A percentile compares a stretch with the other conserved stretches of the same genome.
phyloP scores from a whole-genome alignment of 2,113 vertebrate species.

The Bos taurus region DNA sequence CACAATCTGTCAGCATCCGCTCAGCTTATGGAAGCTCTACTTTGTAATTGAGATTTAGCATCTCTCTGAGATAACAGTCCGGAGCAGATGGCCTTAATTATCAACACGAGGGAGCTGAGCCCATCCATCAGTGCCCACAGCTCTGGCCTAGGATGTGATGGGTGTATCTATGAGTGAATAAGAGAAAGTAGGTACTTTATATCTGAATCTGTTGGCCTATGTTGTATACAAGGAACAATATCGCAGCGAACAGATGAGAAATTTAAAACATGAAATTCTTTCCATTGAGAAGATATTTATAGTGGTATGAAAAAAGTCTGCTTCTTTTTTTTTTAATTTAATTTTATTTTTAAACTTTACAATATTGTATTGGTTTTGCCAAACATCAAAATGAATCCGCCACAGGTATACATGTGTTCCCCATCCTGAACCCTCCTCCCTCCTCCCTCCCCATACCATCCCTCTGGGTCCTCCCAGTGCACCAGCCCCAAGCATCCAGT shows the following conservation, averaged over 20 bases:
- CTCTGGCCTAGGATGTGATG: background rate
- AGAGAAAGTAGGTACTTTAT: background rate
- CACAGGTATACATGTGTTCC: no score
- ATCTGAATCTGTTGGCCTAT: background rate
- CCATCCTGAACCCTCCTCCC: no score
- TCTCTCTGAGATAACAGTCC: background rate
- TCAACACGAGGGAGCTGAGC: background rate
- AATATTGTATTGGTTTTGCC: no score
- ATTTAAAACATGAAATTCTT: background rate
- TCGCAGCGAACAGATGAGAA: background rate
- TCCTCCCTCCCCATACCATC: no score
- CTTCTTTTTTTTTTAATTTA: no score
- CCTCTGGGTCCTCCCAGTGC: no score
- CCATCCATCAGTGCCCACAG: background rate
- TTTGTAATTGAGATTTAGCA: background rate
- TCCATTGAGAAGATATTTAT: background rate
- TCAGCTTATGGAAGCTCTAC: background rate
- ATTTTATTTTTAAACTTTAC: no score
- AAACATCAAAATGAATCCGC: no score
- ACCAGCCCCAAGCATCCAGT: no score
- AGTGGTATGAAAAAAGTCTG: background rate
- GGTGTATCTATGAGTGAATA: background rate
- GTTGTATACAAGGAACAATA: background rate
- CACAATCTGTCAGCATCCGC: background rate
- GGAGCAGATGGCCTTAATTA: constrained; percentile 46